These are phyloP conservation scores for Andricus curvator DNA, from an alignment of 2,888 invertebrate species.

Conservation along the genomic window DNA sequence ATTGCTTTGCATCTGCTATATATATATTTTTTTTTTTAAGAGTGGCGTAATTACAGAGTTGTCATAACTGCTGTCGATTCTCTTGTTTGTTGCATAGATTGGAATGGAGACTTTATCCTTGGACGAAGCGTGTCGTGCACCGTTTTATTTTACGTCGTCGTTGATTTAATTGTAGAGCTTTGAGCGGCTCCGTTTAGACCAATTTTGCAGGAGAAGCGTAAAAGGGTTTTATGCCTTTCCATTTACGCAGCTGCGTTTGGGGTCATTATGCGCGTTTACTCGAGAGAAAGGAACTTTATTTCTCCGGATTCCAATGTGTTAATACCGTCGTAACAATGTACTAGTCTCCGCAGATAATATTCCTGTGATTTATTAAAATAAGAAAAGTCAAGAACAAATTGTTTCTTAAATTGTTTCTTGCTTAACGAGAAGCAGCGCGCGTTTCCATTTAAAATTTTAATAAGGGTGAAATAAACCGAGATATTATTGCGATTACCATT, in stretches of 20 bases:
- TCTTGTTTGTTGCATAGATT: slow-evolving; percentile 35
- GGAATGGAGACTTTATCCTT: slow-evolving; percentile 23
- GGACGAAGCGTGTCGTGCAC: slow-evolving; percentile 22
- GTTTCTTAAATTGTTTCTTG: slow-evolving; percentile 26
- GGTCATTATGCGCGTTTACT: slow-evolving; percentile 29
- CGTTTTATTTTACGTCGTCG: slow-evolving; percentile 24
- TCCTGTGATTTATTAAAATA: slow-evolving; percentile 14
- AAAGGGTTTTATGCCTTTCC: slow-evolving; percentile 28
- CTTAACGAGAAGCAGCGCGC: background rate
- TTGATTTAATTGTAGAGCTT: slow-evolving; percentile 36
- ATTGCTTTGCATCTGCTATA: slow-evolving; percentile 8
- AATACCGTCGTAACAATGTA: slow-evolving; percentile 3
- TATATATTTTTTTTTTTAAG: background rate
- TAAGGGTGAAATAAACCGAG: background rate
- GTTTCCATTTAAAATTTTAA: slow-evolving; percentile 11
- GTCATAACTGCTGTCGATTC: slow-evolving; percentile 24
- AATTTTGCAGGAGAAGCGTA: slow-evolving; percentile 21
- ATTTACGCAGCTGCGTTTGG: slow-evolving; percentile 27
- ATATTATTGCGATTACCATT: background rate
- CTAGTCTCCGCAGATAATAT: slow-evolving; percentile 5
- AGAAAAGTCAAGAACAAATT: slow-evolving; percentile 7
- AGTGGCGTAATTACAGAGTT: slow-evolving; percentile 21
- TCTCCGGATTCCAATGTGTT: slow-evolving; percentile 16
- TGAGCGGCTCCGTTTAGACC: slow-evolving; percentile 8
- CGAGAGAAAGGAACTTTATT: slow-evolving; percentile 25